A percentile compares a stretch with the other conserved stretches of the same genome.
Conservation (phyloP, 2,888 invertebrate genomes). For the Caenorhabditis zanzibari region DNA sequence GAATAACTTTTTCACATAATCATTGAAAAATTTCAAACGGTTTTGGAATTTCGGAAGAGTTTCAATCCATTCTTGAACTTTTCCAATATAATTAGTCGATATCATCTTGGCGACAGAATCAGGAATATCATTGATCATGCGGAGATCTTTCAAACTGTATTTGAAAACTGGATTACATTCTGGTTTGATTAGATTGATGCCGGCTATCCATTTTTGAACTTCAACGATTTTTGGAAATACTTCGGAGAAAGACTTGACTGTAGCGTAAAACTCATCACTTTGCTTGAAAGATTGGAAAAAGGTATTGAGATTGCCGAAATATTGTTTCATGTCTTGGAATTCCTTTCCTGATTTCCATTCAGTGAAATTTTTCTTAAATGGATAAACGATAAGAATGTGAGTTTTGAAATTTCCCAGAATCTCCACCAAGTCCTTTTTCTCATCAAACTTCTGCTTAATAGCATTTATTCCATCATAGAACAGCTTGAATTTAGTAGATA, state of each 20-base stretch:
- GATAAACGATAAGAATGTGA: neutral
- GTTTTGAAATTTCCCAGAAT: neutral
- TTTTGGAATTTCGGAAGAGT: neutral
- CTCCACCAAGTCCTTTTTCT: no score
- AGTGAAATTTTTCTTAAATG: neutral
- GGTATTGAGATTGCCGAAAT: neutral
- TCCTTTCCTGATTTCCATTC: neutral
- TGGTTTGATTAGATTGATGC: neutral
- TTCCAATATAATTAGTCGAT: neutral
- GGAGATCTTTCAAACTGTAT: neutral
- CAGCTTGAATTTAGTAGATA: no score
- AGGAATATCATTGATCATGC: neutral
- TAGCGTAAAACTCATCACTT: neutral
- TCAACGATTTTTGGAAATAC: neutral
- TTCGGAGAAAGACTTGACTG: neutral
- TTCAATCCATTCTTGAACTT: neutral
- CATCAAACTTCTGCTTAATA: no score
- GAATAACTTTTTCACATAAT: neutral
- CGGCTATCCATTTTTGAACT: neutral
- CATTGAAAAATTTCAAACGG: neutral
- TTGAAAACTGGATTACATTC: neutral
- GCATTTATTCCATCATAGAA: no score
- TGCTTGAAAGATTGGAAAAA: neutral
- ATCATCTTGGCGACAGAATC: neutral
- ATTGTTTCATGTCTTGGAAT: neutral